phyloP scores from a whole-genome alignment of 2,797 vertebrate genomes.

The Hippocampus kuda region DNA sequence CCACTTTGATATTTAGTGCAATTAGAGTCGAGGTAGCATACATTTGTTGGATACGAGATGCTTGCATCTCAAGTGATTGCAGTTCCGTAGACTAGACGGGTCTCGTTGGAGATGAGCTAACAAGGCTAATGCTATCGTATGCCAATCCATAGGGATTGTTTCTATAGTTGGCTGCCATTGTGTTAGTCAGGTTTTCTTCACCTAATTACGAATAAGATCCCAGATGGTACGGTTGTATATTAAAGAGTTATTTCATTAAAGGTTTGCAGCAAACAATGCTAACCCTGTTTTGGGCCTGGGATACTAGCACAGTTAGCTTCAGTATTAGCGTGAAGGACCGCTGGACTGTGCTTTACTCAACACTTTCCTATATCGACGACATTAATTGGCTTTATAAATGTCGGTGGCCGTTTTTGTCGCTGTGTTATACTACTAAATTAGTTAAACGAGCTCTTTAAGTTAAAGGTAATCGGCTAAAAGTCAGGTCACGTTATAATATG shows the following conservation, averaged over 20 bases:
- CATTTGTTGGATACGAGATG: not conserved
- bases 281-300: not conserved
- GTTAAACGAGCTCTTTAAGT: no score
- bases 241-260: not conserved
- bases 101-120: conserved; percentile 35
- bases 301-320: conserved; percentile 1
- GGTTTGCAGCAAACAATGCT: not conserved
- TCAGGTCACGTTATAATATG: not conserved
- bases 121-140: conserved; percentile 43
- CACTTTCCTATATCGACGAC: not conserved
- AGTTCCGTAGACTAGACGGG: conserved; percentile 39
- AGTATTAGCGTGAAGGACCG: conserved; percentile 2
- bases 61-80: conserved; percentile 18
- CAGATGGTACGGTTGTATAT: no score
- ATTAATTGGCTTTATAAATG: not conserved
- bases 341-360: not conserved
- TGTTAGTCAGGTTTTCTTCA: not conserved
- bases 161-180: not conserved
- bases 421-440: not conserved
- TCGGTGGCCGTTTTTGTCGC: no score
- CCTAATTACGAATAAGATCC: not conserved
- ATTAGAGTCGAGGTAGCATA: no score
- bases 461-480: not conserved
- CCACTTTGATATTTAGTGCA: not conserved
- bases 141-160: conserved; percentile 8